Evolutionary conservation across 1,140 invertebrate genomes (phyloP), one percentile per base, ranked within the genome.

Genomic region (fruit fly (Drosophila melanogaster)): DNA sequence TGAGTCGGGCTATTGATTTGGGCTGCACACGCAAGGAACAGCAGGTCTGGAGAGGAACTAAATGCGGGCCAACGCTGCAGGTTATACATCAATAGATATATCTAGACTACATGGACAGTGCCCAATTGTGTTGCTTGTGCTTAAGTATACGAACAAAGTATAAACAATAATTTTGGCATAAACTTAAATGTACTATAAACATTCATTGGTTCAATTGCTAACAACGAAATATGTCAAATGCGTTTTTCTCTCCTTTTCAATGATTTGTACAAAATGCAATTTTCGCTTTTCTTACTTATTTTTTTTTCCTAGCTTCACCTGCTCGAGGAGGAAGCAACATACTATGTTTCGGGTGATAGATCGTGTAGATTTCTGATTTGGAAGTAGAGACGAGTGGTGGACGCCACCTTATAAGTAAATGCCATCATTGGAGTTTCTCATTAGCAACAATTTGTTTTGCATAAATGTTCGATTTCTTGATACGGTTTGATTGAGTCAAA

Each of bases 401-500:
- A 38, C 59, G 47, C 53, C 43, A 46, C 55, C 60, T 61, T 79
- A 83, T 79, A 81, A 79, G 75, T 86, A 87, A 87, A 87, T 87
- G 83, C 83, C 83, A 89, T 89, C 76, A 83, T 89, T 87, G 79
- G 84, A 86, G 74, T 78, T 85, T 81, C 65, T 43, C 60, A 60
- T 47, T 81, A 77, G 79, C 66, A 81, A 81, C 56, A 75, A 69
- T 75, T 59, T 41, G 22, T 60, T 58, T 50, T 66, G 65, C 47
- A 30, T 50, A 44, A 55, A 46, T 40, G 33, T 62, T 75, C 44
- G 46, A 50, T 65, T 55, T 51, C 47, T 47, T n/a, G 64, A 66
- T 66, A 50, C 57, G 59, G 54, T 37, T 59, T 87, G 77, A 79
- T 89, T 89, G 84, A 71, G 40, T 77, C 70, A 87, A 87, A 87